Evolutionary conservation across 2,797 vertebrate genomes (phyloP).

Genomic region (Pangasius djambal): DNA sequence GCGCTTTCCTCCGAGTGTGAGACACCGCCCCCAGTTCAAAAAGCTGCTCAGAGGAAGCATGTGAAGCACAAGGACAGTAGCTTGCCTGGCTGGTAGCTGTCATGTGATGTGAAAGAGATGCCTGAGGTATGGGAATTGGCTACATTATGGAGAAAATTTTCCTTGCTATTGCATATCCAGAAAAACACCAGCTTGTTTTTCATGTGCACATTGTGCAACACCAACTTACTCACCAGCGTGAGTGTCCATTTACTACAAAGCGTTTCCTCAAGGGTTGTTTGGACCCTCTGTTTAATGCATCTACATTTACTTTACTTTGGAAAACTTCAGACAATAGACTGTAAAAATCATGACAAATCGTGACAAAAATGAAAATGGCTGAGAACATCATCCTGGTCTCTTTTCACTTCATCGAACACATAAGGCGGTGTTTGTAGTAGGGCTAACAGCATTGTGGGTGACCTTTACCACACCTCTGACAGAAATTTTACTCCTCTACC

Average conservation of each 20-base stretch:
- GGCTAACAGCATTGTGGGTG: background rate
- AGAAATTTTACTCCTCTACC: conserved; percentile 16
- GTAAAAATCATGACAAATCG: too few relatives aligned
- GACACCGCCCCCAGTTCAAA: too few relatives aligned
- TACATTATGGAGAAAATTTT: background rate
- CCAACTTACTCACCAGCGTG: background rate
- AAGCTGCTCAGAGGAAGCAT: background rate
- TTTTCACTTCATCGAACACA: background rate
- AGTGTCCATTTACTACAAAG: background rate
- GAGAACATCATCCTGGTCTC: background rate
- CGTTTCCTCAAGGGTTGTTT: background rate
- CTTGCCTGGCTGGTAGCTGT: background rate
- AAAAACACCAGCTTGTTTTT: background rate
- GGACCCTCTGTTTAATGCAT: background rate
- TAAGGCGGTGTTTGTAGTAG: background rate
- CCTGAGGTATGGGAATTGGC: background rate
- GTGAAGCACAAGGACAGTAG: too few relatives aligned
- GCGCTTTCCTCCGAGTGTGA: background rate
- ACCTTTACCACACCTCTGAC: background rate
- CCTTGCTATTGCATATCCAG: background rate
- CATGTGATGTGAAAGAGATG: background rate
- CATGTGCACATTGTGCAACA: background rate
- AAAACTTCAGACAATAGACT: background rate
- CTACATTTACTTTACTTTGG: background rate
- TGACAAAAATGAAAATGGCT: background rate